Base-by-base conservation (phyloP, 2,888 invertebrate species). In the Agrotis clavis region DNA sequence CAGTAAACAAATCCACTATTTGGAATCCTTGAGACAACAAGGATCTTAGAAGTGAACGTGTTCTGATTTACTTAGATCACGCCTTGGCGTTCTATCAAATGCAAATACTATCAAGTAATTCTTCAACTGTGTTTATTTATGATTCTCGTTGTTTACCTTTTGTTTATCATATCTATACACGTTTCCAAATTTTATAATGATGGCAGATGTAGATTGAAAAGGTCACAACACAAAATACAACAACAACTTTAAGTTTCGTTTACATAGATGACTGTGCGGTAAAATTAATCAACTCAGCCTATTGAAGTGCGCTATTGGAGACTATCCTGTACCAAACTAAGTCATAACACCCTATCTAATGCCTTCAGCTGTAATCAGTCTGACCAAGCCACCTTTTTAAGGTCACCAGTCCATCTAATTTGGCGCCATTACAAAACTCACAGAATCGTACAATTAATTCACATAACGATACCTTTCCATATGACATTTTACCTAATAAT, bases 401-500 rank as follows among this genome's bases (percentile, higher is more conserved):
- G 18, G 30, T 56, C 56, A 30, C 0, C 5, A 4, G 18, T 30
- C 1, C 30, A n/a, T 56, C 30, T 60, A 21, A 0, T 4, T 16
- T 0, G 18, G 13, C 13, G 5, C n/a, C n/a, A 51, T 45, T 19
- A 30, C 47, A 47, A 47, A 57, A 51, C 4, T 45, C 19, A 16
- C 6, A 35, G 2, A 11, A 54, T 14, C 47, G 14, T 41, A 18
- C 13, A 19, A 51, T 59, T 48, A 5, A 48, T 5, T 48, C 16
- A 54, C 25, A 13, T 41, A 41, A 60, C 4, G 11, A 70, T 21
- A 53, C 51, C 48, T 47, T 47, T 51, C 2, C 7, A n/a, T 48
- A 47, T 57, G 35, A 25, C 25, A 77, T 77, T 48, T 77, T 25
- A 70, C 41, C 41, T 19, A 19, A 61, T 48, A 50, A 77, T 47